phyloP scores from a whole-genome alignment of 37 sponge, comb jelly and placozoan species.

The Hormiphora californensis region DNA sequence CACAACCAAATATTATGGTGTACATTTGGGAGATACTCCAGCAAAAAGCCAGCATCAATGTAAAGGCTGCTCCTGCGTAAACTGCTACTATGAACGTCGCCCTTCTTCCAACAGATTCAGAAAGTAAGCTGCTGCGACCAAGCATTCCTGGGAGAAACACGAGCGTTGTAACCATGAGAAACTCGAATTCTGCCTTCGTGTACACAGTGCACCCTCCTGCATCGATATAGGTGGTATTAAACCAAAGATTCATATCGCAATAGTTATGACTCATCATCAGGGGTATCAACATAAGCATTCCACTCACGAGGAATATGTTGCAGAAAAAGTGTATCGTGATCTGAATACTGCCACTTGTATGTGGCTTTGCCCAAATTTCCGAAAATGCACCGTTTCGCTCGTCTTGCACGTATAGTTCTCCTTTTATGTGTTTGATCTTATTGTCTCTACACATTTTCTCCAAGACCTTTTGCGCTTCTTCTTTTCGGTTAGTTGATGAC shows the following conservation, averaged over 20 bases:
- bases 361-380: conserved; percentile 12
- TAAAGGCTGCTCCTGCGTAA: conserved; percentile 7
- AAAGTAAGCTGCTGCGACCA: background rate
- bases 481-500: background rate
- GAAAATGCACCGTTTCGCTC: background rate
- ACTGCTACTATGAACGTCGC: conserved; percentile 1
- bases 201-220: background rate
- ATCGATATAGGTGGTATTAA: background rate
- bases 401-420: background rate
- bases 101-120: conserved; percentile 21
- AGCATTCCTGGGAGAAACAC: background rate
- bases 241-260: background rate
- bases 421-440: background rate
- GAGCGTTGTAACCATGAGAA: background rate
- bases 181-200: background rate
- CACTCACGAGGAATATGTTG: conserved; percentile 41
- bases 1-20: background rate
- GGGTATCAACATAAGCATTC: background rate
- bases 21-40: background rate
- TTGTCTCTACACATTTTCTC: conserved; percentile 13
- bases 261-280: conserved; percentile 17
- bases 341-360: conserved; percentile 30
- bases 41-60: background rate
- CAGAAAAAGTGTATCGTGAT: conserved; percentile 49
- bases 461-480: background rate